phyloP scores from a whole-genome alignment of 2,113 vertebrate species.

The Ammodramus savannarum region DNA sequence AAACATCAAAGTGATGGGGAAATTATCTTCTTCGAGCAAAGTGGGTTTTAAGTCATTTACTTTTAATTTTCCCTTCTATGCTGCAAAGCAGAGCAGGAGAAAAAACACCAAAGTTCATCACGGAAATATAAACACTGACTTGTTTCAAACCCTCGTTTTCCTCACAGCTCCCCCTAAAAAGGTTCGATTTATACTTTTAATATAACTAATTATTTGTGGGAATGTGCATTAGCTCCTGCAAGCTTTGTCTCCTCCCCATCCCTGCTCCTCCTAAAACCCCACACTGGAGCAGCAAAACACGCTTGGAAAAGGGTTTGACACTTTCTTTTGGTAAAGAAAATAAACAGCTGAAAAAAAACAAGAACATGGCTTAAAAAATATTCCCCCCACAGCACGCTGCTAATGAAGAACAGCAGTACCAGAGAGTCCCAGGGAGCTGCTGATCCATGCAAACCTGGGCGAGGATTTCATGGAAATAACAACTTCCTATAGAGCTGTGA shows the following conservation, averaged over 20 bases:
- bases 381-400: background rate
- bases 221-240: rapidly evolving
- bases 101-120: background rate
- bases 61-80: background rate
- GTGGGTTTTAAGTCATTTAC: background rate
- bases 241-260: background rate
- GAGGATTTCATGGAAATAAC: background rate
- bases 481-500: background rate
- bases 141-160: background rate
- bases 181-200: background rate
- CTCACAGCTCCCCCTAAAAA: rapidly evolving
- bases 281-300: rapidly evolving
- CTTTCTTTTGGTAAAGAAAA: background rate
- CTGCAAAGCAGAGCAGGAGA: background rate
- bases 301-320: background rate
- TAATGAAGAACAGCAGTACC: background rate
- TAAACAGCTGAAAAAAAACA: background rate
- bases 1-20: background rate
- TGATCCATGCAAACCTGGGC: background rate
- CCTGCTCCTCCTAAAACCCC: background rate
- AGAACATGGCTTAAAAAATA: background rate
- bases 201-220: background rate
- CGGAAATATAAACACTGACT: background rate
- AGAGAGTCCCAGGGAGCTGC: background rate
- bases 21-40: slow-evolving; percentile 10